These are phyloP conservation scores for Scaptomyza cyrtandrae DNA, from an alignment of 2,888 invertebrate species.

Conservation along the genomic window DNA sequence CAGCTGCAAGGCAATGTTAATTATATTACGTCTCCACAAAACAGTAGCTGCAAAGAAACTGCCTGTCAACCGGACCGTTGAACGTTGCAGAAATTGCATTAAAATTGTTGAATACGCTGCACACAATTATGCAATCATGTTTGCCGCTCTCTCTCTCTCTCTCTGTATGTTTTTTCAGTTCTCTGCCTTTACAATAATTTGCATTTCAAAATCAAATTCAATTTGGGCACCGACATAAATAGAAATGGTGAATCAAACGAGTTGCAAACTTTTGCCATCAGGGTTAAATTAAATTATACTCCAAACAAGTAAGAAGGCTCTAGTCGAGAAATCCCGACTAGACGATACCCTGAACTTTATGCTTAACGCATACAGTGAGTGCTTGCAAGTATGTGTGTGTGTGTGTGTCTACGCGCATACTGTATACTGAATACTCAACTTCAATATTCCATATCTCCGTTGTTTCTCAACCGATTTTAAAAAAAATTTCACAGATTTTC, in stretches of 20 bases:
- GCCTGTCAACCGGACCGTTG: constrained; percentile 39
- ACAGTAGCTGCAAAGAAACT: constrained; percentile 13
- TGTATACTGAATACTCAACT: no score
- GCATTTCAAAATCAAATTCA: constrained; percentile 60
- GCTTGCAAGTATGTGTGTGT: no score
- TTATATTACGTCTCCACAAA: constrained; percentile 49
- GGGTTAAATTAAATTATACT: constrained; percentile 67
- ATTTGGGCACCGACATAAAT: constrained; percentile 70
- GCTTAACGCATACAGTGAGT: no score
- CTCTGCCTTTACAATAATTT: constrained; percentile 23
- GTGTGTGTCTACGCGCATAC: no score
- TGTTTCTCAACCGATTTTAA: no score
- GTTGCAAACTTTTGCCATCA: constrained; percentile 54
- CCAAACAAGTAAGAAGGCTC: no score
- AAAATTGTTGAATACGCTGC: constrained; percentile 40
- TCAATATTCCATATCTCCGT: no score
- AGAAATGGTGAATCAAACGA: constrained; percentile 71
- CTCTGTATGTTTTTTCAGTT: neutral
- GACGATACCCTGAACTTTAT: no score
- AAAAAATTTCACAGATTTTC: no score
- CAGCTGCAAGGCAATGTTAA: constrained; percentile 58
- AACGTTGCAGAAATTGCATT: constrained; percentile 63
- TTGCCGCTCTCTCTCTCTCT: neutral
- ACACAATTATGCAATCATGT: constrained; percentile 29
- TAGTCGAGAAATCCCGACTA: no score